Base-by-base conservation (phyloP, 2,113 vertebrate species). In the Forbesichthys agassizii region DNA sequence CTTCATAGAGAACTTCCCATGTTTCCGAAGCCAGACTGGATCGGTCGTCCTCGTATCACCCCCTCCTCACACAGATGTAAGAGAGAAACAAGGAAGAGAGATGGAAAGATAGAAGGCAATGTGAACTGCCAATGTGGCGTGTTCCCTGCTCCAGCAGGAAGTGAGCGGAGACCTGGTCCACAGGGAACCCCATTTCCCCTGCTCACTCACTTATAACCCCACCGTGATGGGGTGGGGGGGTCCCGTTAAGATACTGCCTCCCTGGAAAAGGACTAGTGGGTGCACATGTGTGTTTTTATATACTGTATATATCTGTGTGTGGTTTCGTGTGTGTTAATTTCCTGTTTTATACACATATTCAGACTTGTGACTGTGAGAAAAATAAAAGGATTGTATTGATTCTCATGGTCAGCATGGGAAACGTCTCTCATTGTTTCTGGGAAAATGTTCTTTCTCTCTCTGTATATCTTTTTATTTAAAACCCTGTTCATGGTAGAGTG, bases 401-500 rank as follows among this genome's bases (percentile, higher is more conserved):
- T 93, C 92, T 92, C 92, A 93, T 88, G 91, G 84, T 84, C 74
- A 75, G 66, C 81, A 79, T 93, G 90, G 86, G 90, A 91, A 92
- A 86, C 65, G 67, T 58, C 64, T 0, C 51, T 18, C 61, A 77
- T 79, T 75, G 76, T 87, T 86, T 88, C 75, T 88, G 88, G 85
- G 86, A 89, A 90, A 16, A 64, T 62, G 47, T 18, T 0, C 61
- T 84, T 18, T 81, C 60, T 75, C n/a, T 55, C 46, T 9, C 5
- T 33, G 13, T 5, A 47, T 48, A 10, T 33, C 10, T 42, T 58
- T 36, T 48, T 47, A 71, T 47, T 73, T 67, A 73, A 20, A 51
- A 66, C 78, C 71, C 46, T 67, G 54, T 75, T 68, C 48, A 47
- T 65, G 14, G 1, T 36, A 16, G 63, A 74, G 71, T 68, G 54